Base-by-base conservation (phyloP, 2,888 invertebrate genomes). In the Pterostichus niger region DNA sequence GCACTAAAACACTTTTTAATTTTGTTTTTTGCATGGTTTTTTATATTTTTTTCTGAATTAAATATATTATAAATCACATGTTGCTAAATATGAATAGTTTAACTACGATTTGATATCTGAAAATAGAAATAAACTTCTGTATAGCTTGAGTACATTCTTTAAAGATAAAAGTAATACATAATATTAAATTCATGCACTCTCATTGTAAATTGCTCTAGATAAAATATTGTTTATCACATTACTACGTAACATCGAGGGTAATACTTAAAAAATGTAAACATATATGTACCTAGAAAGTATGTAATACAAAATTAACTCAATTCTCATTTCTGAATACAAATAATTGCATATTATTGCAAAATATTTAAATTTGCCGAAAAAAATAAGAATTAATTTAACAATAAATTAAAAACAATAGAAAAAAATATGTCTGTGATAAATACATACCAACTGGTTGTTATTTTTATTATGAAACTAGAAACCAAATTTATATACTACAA, bases 1-100 rank as follows among this genome's bases (percentile, higher is more conserved):
- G 89, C 52, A 89, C 86, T 44, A 88, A 84, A 84, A 87, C 87
- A 35, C 76, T 86, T 56, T 76, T 76, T 80, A 88, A 84, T 84
- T 87, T 87, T 33, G 71, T 86, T 49, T 71, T 77, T 76, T 83
- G 35, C 85, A 85, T 85, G 40, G 76, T 75, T 44, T 1, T 59
- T 49, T n/a, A 5, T 11, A n/a, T 9, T n/a, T 49, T 49, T 40
- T 40, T 40, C 7, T 40, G 5, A 24, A 40, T 40, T 40, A 40
- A 40, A 59, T 59, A 24, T 59, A 15, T 15, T 24, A 59, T 31
- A 54, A 17, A 15, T 54, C 54, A 54, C 54, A 54, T 15, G 17
- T 54, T 10, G 54, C 17, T 54, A 54, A 7, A 40, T 9, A 9
- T 7, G 40, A 3, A 40, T 40, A 40, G 24, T 5, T 40, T 40